Conservation (phyloP, 2,888 invertebrate genomes). For the Plagodis pulveraria region DNA sequence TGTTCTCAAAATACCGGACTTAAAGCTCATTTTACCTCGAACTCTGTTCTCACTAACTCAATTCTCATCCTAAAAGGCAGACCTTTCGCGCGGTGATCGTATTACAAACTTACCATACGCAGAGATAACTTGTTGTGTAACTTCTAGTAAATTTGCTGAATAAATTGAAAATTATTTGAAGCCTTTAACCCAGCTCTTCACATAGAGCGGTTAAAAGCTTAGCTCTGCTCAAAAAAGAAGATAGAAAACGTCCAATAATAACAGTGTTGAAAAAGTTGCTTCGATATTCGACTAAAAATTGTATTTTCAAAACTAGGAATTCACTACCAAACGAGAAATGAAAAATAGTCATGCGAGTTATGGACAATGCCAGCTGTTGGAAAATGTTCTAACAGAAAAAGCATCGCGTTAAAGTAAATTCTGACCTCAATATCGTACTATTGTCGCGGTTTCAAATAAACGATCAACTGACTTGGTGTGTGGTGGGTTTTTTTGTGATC, state of each 20-base stretch:
- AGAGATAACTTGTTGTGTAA: slow-evolving; percentile 34
- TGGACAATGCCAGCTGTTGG: neutral
- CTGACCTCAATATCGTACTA: too few species aligned
- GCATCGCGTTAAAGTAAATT: too few species aligned
- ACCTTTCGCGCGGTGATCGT: slow-evolving; percentile 13
- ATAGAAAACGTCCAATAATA: too few species aligned
- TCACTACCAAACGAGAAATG: neutral
- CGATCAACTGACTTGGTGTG: too few species aligned
- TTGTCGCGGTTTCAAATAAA: too few species aligned
- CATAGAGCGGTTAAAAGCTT: neutral
- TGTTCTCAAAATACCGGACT: neutral
- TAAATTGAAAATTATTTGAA: slow-evolving; percentile 40
- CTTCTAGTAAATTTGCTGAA: slow-evolving; percentile 22
- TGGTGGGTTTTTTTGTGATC: too few species aligned
- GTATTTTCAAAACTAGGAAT: neutral
- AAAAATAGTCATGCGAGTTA: neutral
- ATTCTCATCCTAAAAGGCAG: slow-evolving; percentile 11
- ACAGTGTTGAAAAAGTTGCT: too few species aligned
- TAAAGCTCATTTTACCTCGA: slow-evolving; percentile 3
- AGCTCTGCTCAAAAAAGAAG: neutral
- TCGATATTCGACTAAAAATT: neutral
- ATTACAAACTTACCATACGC: slow-evolving; percentile 24
- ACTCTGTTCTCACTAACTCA: slow-evolving; percentile 5
- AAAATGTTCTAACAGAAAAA: too few species aligned
- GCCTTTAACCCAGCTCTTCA: neutral